These are phyloP conservation scores for Craniophora ligustri DNA, from an alignment of 2,888 invertebrate species.

Conservation along the genomic window DNA sequence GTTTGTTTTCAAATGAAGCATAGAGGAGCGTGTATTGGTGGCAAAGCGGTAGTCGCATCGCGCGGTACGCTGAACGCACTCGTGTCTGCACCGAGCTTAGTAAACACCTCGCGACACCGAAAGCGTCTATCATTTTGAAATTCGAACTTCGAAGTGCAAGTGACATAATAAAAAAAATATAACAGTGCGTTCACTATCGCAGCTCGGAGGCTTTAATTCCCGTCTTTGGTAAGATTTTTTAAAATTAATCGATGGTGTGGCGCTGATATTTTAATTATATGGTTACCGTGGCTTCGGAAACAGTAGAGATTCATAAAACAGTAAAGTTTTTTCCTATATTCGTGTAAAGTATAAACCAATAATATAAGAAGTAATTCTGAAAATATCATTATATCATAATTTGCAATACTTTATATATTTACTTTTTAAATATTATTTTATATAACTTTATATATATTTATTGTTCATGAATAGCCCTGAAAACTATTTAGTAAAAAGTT, in stretches of 20 bases:
- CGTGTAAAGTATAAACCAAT: no score
- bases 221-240: constrained; percentile 65
- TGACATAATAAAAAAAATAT: constrained; percentile 57
- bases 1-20: constrained; percentile 73
- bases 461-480: no score
- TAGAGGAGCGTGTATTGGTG: constrained; percentile 71
- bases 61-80: constrained; percentile 71
- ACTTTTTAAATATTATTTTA: no score
- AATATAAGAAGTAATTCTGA: no score
- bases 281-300: no score
- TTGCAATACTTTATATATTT: no score
- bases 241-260: constrained; percentile 17
- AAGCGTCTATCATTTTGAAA: constrained; percentile 58
- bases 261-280: constrained; percentile 11
- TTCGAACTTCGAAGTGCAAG: constrained; percentile 64
- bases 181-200: constrained; percentile 47
- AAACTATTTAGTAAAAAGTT: no score
- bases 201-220: constrained; percentile 45
- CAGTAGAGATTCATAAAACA: no score
- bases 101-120: constrained; percentile 58
- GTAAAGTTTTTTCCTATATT: no score
- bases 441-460: no score
- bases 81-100: constrained; percentile 63
- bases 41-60: constrained; percentile 74
- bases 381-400: no score